Evolutionary conservation across 2,888 invertebrate species (phyloP), one percentile per base, ranked within the genome.

Genomic region (Oscheius sp.): DNA sequence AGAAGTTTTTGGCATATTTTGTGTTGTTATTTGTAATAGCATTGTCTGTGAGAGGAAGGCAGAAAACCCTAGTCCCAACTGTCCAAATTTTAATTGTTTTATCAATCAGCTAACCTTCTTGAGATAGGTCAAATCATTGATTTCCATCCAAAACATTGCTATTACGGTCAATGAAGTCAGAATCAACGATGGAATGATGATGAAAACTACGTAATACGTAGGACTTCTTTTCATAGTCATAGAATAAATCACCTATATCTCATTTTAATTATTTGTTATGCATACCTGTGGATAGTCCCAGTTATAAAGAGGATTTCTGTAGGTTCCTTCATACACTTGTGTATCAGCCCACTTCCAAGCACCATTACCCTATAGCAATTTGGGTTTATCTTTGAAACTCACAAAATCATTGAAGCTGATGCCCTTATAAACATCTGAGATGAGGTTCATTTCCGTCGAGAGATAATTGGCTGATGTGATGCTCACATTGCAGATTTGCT

Each of bases 11-110:
- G 59, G 59, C 28, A 59, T 41, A 26, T 41, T 44, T 24, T 59
- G 59, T 6, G 59, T 44, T 1, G 59, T 59, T 8, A 59, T 44
- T 17, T 41, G 44, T 9, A 59, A 44, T 1, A 59, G 59, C 59
- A 59, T 44, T 41, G 59, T 59, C 44, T 59, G 59, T n/a, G 59
- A 59, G 20, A 59, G 59, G 44, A 59, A 59, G 9, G 59, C 59
- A 14, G 59, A 59, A 14, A 59, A 59, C 1, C 59, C 59, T 14
- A 59, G 41, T n/a, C n/a, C 28, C 44, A 59, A n/a, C 59, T 59
- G 17, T 28, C n/a, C 12, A 44, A 41, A 57, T 36, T 8, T 4
- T 54, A n/a, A 44, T 28, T 41, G 4, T 17, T 32, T 1, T 17
- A 30, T 30, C 4, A 41, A 22, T 9, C 2, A 5, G 24, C 45